Evolutionary conservation across 2,113 vertebrate genomes (phyloP).

Genomic region (Acanthochromis polyacanthus): DNA sequence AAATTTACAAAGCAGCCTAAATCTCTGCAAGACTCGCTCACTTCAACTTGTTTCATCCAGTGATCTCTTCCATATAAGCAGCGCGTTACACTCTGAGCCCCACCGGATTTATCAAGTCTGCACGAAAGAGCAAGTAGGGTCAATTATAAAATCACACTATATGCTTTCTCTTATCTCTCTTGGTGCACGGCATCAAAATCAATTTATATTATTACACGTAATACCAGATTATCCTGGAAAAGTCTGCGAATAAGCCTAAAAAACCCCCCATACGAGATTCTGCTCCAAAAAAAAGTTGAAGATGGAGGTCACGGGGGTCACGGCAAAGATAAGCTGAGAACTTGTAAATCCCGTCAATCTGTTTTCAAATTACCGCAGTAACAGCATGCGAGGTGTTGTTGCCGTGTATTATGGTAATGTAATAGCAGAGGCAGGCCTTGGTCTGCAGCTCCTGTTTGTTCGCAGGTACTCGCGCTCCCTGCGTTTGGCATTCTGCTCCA

Average conservation of each 20-base stretch:
- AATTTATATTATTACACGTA: conserved; percentile 70
- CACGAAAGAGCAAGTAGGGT: conserved; percentile 68
- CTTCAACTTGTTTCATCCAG: conserved; percentile 1
- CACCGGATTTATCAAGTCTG: conserved; percentile 70
- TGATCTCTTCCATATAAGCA: conserved; percentile 21
- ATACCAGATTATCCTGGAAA: conserved; percentile 73
- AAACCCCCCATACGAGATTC: conserved; percentile 16
- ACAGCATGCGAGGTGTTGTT: conserved; percentile 78
- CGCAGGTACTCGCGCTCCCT: conserved; percentile 69
- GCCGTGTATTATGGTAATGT: conserved; percentile 81
- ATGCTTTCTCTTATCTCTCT: conserved; percentile 3
- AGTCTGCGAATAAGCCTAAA: conserved; percentile 63
- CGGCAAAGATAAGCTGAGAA: conserved; percentile 60
- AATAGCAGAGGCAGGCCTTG: conserved; percentile 72
- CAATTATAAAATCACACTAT: conserved; percentile 80
- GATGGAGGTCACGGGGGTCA: conserved; percentile 73
- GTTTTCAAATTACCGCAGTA: conserved; percentile 77
- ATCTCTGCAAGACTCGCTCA: conserved; percentile 19
- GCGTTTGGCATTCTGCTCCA: conserved; percentile 81
- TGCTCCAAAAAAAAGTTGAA: conserved; percentile 71
- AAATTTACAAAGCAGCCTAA: conserved; percentile 24
- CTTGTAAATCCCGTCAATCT: conserved; percentile 80
- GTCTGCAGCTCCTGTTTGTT: conserved; percentile 76
- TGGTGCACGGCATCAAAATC: conserved; percentile 47
- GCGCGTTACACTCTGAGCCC: conserved; percentile 29